Percentiles rank a stretch among this genome's conserved stretches.
Conservation (phyloP, 2,888 invertebrate genomes). For the Oscheius myriophilus region DNA sequence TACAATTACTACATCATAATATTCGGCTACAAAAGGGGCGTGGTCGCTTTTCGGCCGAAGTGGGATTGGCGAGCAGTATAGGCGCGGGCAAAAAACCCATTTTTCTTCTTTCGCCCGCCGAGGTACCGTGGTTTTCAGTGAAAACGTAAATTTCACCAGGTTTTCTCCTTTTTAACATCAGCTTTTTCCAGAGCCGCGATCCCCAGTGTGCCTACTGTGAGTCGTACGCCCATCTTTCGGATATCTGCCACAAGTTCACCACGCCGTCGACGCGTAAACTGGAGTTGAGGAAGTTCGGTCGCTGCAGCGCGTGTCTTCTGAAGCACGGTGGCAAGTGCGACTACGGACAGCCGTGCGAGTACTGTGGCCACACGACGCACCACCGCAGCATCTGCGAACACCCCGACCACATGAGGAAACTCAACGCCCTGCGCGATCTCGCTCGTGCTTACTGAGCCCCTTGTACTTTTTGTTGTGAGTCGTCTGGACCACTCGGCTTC, state of each 20-base stretch:
- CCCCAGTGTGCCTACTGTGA: constrained; percentile 13
- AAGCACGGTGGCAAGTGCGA: constrained; percentile 6
- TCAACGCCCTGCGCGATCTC: constrained; percentile 7
- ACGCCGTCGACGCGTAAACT: not conserved
- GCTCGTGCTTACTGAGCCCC: not conserved
- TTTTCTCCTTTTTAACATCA: not conserved
- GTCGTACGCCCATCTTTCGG: not conserved
- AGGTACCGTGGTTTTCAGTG: too few relatives aligned
- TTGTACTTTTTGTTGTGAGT: too few relatives aligned
- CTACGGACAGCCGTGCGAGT: not conserved
- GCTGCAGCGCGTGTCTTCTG: not conserved
- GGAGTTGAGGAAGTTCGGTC: constrained; percentile 11
- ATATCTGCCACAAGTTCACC: constrained; percentile 3
- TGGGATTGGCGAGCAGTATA: too few relatives aligned
- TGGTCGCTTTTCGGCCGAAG: too few relatives aligned
- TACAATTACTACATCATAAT: too few relatives aligned
- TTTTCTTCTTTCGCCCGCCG: too few relatives aligned
- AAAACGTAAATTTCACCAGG: too few relatives aligned
- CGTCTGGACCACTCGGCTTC: too few relatives aligned
- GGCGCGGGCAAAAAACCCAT: too few relatives aligned
- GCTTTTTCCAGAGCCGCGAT: not conserved
- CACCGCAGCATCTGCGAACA: constrained; percentile 8
- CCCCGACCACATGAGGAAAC: constrained; percentile 12
- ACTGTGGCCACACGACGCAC: constrained; percentile 7
- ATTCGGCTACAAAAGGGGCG: too few relatives aligned